phyloP scores from a whole-genome alignment of 2,888 invertebrate genomes.

The Bhutanitis thaidina region DNA sequence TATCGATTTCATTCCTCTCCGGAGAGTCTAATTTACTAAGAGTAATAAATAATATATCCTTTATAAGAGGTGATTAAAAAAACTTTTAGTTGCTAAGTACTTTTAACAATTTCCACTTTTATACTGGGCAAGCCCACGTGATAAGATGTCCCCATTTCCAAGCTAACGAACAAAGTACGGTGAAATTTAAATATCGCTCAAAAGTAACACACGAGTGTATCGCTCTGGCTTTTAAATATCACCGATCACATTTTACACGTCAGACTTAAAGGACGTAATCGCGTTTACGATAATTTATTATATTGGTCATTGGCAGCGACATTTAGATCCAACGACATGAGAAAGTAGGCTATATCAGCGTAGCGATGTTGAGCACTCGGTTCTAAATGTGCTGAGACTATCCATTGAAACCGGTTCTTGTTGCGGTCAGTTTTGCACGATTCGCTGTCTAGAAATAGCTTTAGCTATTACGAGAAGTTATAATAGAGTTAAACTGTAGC shows the following conservation, averaged over 20 bases:
- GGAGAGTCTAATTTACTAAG: too few species aligned
- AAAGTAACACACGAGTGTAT: slow-evolving; percentile 9
- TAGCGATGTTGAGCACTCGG: slow-evolving; percentile 11
- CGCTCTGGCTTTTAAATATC: slow-evolving; percentile 9
- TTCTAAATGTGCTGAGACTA: slow-evolving; percentile 22
- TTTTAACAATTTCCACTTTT: too few species aligned
- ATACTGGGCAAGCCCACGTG: not conserved
- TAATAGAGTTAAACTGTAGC: not conserved
- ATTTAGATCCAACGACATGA: slow-evolving; percentile 25
- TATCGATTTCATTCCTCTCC: too few species aligned
- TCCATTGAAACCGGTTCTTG: slow-evolving; percentile 49
- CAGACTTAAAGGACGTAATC: slow-evolving; percentile 1
- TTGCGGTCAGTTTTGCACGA: slow-evolving; percentile 57
- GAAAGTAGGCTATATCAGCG: slow-evolving; percentile 40
- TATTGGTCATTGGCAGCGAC: slow-evolving; percentile 9
- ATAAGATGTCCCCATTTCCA: slow-evolving; percentile 12
- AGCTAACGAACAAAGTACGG: slow-evolving; percentile 12
- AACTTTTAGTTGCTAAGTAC: too few species aligned
- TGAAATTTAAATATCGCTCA: slow-evolving; percentile 17
- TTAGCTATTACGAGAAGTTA: slow-evolving; percentile 31
- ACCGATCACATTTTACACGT: slow-evolving; percentile 6
- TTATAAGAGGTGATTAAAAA: too few species aligned
- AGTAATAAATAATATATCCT: too few species aligned
- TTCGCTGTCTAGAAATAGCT: slow-evolving; percentile 52
- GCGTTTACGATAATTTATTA: slow-evolving; percentile 3